Evolutionary conservation across 1,140 invertebrate species (phyloP).

Genomic region (Reticulitermes speratus): DNA sequence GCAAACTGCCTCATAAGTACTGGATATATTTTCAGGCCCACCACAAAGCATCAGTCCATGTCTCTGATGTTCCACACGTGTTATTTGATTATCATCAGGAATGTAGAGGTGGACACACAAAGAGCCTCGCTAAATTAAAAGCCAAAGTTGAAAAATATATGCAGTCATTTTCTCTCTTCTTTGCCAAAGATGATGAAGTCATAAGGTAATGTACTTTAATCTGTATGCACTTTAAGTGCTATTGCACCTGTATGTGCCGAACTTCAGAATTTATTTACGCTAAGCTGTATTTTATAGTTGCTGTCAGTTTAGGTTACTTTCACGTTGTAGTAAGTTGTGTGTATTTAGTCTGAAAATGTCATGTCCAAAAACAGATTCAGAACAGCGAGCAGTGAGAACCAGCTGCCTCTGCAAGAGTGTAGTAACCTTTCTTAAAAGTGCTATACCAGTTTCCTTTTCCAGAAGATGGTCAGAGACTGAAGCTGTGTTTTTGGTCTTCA

Average conservation of each 20-base stretch:
- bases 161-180: constrained; percentile 70
- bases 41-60: constrained; percentile 74
- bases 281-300: no score
- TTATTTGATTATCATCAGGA: constrained; percentile 93
- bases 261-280: no score
- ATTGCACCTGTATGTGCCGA: no score
- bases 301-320: no score
- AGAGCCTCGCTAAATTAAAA: constrained; percentile 75
- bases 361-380: no score
- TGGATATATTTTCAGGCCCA: constrained; percentile 63
- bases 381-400: no score
- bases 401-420: no score
- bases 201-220: constrained; percentile 40
- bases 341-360: no score
- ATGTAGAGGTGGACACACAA: constrained; percentile 72
- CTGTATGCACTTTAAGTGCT: not conserved
- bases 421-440: no score
- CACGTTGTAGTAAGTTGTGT: no score
- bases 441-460: not conserved
- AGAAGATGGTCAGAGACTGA: not conserved
- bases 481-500: not conserved
- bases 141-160: constrained; percentile 71
- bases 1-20: not conserved
- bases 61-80: constrained; percentile 73
- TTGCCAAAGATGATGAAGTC: constrained; percentile 52